These are phyloP conservation scores for Unio delphinus DNA, from an alignment of 2,888 invertebrate species.

Conservation along the genomic window DNA sequence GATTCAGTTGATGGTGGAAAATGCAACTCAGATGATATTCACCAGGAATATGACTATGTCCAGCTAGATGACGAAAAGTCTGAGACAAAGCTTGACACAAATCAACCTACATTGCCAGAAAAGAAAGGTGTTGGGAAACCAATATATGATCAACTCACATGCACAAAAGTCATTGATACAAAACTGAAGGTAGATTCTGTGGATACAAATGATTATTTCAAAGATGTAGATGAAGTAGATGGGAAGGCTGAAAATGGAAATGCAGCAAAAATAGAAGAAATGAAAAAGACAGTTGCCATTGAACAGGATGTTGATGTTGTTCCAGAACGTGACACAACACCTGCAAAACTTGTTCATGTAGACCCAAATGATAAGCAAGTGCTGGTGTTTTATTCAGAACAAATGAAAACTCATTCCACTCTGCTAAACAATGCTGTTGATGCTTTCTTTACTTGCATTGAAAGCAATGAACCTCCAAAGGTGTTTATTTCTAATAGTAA, in stretches of 20 bases:
- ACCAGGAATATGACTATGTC: conserved; percentile 94
- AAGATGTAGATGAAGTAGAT: conserved; percentile 10
- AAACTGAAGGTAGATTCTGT: neutral
- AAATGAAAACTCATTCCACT: conserved; percentile 87
- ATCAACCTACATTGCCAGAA: neutral
- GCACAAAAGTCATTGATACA: neutral
- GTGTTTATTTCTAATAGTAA: conserved; percentile 93
- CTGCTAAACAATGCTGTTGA: conserved; percentile 88
- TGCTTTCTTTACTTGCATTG: conserved; percentile 91
- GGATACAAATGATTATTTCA: neutral
- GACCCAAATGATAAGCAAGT: conserved; percentile 86
- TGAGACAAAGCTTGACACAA: neutral
- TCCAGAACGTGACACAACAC: conserved; percentile 29
- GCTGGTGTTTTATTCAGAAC: conserved; percentile 88
- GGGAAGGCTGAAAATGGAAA: conserved; percentile 8
- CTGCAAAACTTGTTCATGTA: conserved; percentile 35
- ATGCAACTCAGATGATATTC: conserved; percentile 74
- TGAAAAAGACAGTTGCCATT: conserved; percentile 6
- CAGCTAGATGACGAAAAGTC: conserved; percentile 76
- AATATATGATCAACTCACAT: neutral
- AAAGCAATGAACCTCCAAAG: conserved; percentile 93
- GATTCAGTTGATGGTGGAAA: conserved; percentile 5
- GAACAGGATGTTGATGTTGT: conserved; percentile 10
- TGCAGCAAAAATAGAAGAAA: conserved; percentile 11
- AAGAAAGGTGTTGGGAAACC: too few relatives aligned